Evolutionary conservation across 1,140 invertebrate species (phyloP).

Genomic region (Ericerus pela): DNA sequence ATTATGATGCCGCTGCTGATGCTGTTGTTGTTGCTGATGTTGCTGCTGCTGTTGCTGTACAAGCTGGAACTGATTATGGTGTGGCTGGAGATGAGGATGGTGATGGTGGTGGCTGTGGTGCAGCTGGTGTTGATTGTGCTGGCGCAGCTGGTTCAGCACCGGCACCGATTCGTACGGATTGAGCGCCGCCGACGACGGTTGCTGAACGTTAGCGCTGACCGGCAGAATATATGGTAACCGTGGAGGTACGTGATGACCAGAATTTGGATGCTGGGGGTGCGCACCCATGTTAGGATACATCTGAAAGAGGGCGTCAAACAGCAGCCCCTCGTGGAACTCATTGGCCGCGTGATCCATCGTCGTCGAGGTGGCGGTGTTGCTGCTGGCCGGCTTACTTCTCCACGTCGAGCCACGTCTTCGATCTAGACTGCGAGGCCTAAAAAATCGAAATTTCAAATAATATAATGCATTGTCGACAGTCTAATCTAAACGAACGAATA

Average conservation of each 20-base stretch:
- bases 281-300: conserved; percentile 39
- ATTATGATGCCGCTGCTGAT: conserved; percentile 23
- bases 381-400: neutral
- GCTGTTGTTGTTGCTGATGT: neutral
- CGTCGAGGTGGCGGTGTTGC: conserved; percentile 9
- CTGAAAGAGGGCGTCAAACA: conserved; percentile 45
- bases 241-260: conserved; percentile 35
- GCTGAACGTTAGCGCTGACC: conserved; percentile 30
- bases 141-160: conserved; percentile 32
- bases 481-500: neutral
- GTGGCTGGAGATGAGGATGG: conserved; percentile 29
- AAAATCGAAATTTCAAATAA: neutral
- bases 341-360: too few species aligned
- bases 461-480: neutral
- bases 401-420: neutral
- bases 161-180: conserved; percentile 41
- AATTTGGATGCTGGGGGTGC: conserved; percentile 18
- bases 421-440: conserved; percentile 5
- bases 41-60: conserved; percentile 26
- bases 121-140: conserved; percentile 25
- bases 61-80: conserved; percentile 30
- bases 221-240: conserved; percentile 10
- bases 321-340: conserved; percentile 48
- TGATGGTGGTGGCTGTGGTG: conserved; percentile 13
- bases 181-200: conserved; percentile 28